Evolutionary conservation across 2,113 vertebrate species (phyloP), one percentile per base, ranked within the genome.

Genomic region (Mohoua ochrocephala): DNA sequence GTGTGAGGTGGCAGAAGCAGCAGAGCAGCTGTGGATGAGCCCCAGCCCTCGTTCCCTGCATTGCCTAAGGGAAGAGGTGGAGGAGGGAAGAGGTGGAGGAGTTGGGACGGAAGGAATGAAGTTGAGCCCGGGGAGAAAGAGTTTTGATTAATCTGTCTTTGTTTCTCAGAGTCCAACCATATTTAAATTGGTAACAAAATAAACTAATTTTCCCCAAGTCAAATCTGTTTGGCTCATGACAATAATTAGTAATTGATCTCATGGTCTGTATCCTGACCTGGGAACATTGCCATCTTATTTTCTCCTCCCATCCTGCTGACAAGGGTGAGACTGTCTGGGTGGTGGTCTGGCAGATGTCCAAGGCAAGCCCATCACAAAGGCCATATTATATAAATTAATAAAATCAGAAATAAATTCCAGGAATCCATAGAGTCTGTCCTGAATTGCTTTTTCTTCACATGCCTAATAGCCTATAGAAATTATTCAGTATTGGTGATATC

Each of bases 391-490:
- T 27, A 86, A 74, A 37, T 61, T 12, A 37, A 47, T 52, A 65
- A 70, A 77, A 67, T 63, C 7, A 14, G 12, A 21, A 79, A 41
- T 59, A 81, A 64, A 24, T 76, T 30, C 20, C 9, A 47, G 52
- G 52, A 41, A 30, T 80, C 22, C 13, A 11, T 7, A 10, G 10
- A 24, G 9, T 33, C 28, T 54, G 13, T 16, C 33, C 42, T 45
- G 30, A 54, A 50, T 53, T 50, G 8, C 2, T 31, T 56, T 75
- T 64, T 53, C 20, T 78, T 91, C 19, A 28, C 24, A 11, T 24
- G 10, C 9, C 1, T 31, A 15, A 23, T 65, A 64, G 13, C 1
- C 2, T 30, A 7, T n/a, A 28, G 2, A 2, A 47, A 10, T 49
- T 49, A 11, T 9, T 54, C 19, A 27, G 13, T 41, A 1, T 19